A percentile compares a stretch with the other conserved stretches of the same genome.
Conservation (phyloP, 2,797 vertebrate genomes). For the Lithobates pipiens region DNA sequence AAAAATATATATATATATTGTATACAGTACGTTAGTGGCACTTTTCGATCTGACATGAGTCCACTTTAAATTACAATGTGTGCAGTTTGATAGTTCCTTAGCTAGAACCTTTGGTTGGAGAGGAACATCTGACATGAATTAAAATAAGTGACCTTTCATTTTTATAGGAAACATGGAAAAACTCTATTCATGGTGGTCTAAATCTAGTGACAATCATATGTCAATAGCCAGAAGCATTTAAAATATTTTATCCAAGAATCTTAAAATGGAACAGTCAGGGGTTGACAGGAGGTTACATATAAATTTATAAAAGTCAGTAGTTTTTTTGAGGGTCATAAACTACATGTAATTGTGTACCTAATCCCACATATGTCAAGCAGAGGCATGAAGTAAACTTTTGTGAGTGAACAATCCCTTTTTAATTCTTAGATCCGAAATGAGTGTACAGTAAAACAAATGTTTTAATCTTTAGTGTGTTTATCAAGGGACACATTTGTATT, state of each 20-base stretch:
- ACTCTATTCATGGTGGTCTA: constrained; percentile 55
- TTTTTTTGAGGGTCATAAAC: constrained; percentile 46
- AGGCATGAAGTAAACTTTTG: constrained; percentile 26
- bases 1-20: no score
- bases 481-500: constrained; percentile 17
- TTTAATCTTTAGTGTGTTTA: constrained; percentile 32
- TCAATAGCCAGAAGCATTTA: constrained; percentile 57
- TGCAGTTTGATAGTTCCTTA: neutral
- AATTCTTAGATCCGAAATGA: constrained; percentile 28
- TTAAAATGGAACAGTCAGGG: constrained; percentile 16
- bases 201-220: constrained; percentile 53
- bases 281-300: constrained; percentile 41
- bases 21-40: no score
- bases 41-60: neutral
- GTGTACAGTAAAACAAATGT: constrained; percentile 38
- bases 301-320: constrained; percentile 51
- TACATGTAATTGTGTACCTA: constrained; percentile 32
- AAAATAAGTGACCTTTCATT: constrained; percentile 52
- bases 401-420: constrained; percentile 12
- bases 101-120: neutral
- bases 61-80: neutral
- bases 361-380: constrained; percentile 55
- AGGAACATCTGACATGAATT: constrained; percentile 46
- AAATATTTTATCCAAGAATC: constrained; percentile 54
- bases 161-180: constrained; percentile 57